Percentiles rank a stretch among this genome's conserved stretches.
phyloP scores from a whole-genome alignment of 2,888 invertebrate species.

The Tipula helvola region DNA sequence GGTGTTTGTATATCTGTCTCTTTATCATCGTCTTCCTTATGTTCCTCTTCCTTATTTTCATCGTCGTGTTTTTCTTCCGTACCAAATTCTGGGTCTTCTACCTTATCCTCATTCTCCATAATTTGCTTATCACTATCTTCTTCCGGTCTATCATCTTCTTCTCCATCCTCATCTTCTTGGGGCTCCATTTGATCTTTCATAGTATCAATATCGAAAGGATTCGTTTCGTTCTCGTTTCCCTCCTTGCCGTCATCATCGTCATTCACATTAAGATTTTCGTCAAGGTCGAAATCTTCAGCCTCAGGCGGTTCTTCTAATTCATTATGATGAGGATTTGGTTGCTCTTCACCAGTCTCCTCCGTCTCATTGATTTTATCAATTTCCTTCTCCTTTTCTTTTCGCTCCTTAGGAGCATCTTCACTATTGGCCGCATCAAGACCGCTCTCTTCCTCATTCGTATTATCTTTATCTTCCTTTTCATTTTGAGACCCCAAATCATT shows the following conservation, averaged over 20 bases:
- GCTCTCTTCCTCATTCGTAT: constrained; percentile 40
- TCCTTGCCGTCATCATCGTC: constrained; percentile 46
- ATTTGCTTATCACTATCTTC: constrained; percentile 42
- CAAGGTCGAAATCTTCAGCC: constrained; percentile 76
- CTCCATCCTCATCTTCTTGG: constrained; percentile 27
- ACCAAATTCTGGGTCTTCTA: constrained; percentile 31
- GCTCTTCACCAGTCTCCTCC: constrained; percentile 59
- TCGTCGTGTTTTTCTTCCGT: constrained; percentile 31
- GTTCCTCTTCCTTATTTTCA: constrained; percentile 48
- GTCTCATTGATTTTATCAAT: constrained; percentile 76
- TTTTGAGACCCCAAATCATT: constrained; percentile 36
- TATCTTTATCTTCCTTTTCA: constrained; percentile 43
- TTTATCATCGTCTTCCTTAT: constrained; percentile 27
- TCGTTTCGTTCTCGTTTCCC: constrained; percentile 50
- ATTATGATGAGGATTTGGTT: constrained; percentile 68
- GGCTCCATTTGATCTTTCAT: constrained; percentile 48
- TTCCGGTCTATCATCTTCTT: constrained; percentile 38
- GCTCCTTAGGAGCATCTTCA: constrained; percentile 24
- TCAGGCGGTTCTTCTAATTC: constrained; percentile 65
- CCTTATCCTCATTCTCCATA: constrained; percentile 38
- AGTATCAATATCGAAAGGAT: constrained; percentile 75
- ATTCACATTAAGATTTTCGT: constrained; percentile 75
- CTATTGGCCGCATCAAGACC: constrained; percentile 30
- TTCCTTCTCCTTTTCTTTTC: constrained; percentile 45
- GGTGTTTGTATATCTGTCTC: background rate